Evolutionary conservation across 2,797 vertebrate genomes (phyloP).

Genomic region (Meriones psammophilus): DNA sequence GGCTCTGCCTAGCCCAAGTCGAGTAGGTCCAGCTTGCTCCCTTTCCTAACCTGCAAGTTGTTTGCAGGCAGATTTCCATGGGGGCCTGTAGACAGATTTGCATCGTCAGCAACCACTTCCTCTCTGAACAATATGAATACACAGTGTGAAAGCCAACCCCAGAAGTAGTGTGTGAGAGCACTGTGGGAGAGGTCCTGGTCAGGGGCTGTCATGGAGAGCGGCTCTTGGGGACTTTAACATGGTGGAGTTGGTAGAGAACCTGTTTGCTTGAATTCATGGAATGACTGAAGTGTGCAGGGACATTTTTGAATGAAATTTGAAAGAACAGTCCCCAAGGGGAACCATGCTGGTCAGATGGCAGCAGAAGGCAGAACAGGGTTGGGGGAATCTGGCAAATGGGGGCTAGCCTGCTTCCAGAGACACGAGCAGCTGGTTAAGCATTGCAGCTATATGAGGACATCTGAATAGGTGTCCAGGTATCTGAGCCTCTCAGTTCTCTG

Average conservation of each 20-base stretch:
- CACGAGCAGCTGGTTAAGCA: not conserved
- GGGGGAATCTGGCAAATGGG: not conserved
- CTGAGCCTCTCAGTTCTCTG: not conserved
- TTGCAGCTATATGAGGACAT: not conserved
- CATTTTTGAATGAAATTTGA: not conserved
- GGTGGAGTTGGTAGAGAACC: not conserved
- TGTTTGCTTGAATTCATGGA: not conserved
- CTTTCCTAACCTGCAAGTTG: not conserved
- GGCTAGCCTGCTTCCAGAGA: not conserved
- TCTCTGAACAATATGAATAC: not conserved
- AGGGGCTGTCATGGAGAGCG: not conserved
- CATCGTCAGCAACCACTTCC: not conserved
- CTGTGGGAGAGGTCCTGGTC: not conserved
- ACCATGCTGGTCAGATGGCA: not conserved
- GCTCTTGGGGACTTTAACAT: not conserved
- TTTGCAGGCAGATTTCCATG: not conserved
- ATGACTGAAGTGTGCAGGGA: rapidly evolving
- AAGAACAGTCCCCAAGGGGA: not conserved
- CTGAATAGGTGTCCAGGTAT: rapidly evolving
- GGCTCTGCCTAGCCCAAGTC: rapidly evolving
- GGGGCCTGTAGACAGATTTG: not conserved
- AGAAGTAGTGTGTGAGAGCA: not conserved
- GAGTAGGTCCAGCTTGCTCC: not conserved
- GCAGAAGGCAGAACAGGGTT: not conserved
- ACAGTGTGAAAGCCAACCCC: not conserved